Percentiles rank a stretch among this genome's conserved stretches.
These are phyloP conservation scores for Pogonognathellus flavescens DNA, from an alignment of 1,140 invertebrate species.

Conservation along the genomic window DNA sequence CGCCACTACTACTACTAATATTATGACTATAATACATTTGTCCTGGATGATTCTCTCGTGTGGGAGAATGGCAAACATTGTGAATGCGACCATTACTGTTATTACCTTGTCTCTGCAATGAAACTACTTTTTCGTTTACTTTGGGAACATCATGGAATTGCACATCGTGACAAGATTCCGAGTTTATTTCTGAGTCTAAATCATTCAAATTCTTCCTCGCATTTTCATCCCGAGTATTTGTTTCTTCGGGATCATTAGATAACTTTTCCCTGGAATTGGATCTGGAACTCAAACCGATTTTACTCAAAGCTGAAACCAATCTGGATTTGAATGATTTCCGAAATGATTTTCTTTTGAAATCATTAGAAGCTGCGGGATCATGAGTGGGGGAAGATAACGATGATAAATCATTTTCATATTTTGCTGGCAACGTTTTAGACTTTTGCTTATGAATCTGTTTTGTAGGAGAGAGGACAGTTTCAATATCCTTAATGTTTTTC, in stretches of 20 bases:
- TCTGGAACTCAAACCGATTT: not conserved
- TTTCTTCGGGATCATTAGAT: not conserved
- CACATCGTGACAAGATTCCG: not conserved
- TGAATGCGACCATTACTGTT: not conserved
- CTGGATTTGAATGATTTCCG: constrained; percentile 22
- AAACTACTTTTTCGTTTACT: not conserved
- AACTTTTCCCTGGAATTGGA: constrained; percentile 10
- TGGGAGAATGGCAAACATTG: not conserved
- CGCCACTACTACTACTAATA: not conserved
- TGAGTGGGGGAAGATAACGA: not conserved
- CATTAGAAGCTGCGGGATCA: not conserved
- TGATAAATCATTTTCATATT: not conserved
- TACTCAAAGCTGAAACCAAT: constrained; percentile 10
- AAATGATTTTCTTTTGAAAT: not conserved
- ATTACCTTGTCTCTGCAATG: not conserved
- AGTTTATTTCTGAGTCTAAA: not conserved
- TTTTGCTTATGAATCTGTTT: not conserved
- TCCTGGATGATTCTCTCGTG: not conserved
- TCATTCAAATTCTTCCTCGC: not conserved
- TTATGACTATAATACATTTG: not conserved
- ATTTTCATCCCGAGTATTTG: not conserved
- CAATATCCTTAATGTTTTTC: not conserved
- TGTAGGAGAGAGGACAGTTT: not conserved
- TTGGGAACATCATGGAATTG: not conserved
- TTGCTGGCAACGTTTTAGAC: constrained; percentile 12